Evolutionary conservation across 2,888 invertebrate species (phyloP).

Genomic region (Margaritifera margaritifera): DNA sequence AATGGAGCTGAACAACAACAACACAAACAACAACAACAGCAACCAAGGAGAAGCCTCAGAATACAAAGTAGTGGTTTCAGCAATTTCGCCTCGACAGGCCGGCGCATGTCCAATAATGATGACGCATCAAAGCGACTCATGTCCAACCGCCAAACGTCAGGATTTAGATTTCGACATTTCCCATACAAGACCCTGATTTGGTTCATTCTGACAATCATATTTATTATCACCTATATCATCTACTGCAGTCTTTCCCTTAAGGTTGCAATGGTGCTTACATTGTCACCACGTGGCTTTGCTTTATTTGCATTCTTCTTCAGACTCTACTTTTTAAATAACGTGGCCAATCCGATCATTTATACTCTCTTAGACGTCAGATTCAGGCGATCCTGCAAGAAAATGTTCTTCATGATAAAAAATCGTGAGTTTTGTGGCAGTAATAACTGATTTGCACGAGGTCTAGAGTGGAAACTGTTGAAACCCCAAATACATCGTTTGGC

Average conservation of each 20-base stretch:
- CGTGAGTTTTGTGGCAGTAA: no score
- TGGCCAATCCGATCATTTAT: slow-evolving; percentile 28
- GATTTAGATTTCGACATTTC: slow-evolving; percentile 28
- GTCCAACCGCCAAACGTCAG: slow-evolving; percentile 29
- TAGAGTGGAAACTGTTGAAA: no score
- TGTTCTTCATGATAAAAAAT: not conserved
- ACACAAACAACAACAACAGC: not conserved
- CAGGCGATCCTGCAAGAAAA: slow-evolving; percentile 16
- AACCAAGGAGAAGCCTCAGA: slow-evolving; percentile 18
- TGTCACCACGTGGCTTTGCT: slow-evolving; percentile 12
- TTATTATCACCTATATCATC: slow-evolving; percentile 22
- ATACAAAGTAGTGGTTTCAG: slow-evolving; percentile 25
- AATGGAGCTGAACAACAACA: no score
- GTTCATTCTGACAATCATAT: slow-evolving; percentile 28
- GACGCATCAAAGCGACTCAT: slow-evolving; percentile 15
- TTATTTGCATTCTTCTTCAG: slow-evolving; percentile 23
- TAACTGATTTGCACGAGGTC: no score
- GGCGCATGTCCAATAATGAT: slow-evolving; percentile 5
- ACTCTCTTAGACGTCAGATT: slow-evolving; percentile 22
- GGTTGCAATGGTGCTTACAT: slow-evolving; percentile 11
- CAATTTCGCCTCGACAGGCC: slow-evolving; percentile 8
- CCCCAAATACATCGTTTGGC: no score
- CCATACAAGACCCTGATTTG: slow-evolving; percentile 33
- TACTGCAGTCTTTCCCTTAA: slow-evolving; percentile 19
- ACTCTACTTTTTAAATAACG: slow-evolving; percentile 29